These are phyloP conservation scores for Augochlorella aurata DNA, from an alignment of 2,888 invertebrate genomes.

Conservation along the genomic window DNA sequence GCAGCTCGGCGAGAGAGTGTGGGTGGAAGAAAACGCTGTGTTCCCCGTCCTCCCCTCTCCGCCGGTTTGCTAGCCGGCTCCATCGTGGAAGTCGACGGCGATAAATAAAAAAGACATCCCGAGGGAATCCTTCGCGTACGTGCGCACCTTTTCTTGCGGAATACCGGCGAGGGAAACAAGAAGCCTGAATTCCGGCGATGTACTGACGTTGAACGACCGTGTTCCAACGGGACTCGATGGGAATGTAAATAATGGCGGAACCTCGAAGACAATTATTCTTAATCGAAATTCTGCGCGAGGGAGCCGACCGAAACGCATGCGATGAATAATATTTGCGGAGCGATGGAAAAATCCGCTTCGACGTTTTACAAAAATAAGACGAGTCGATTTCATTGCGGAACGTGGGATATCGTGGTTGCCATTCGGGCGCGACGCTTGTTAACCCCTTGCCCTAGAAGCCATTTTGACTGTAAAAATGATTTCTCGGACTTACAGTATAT, in stretches of 20 bases:
- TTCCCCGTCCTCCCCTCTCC: neutral
- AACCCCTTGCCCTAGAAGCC: too few relatives aligned
- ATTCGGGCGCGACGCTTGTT: too few relatives aligned
- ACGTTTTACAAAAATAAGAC: too few relatives aligned
- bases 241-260: slow-evolving; percentile 41
- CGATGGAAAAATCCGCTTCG: too few relatives aligned
- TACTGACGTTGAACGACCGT: slow-evolving; percentile 35
- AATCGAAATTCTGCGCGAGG: neutral
- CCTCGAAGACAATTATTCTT: slow-evolving; percentile 21
- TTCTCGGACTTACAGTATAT: too few relatives aligned
- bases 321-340: neutral
- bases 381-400: too few relatives aligned
- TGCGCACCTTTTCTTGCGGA: slow-evolving; percentile 44
- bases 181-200: slow-evolving; percentile 38
- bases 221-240: slow-evolving; percentile 20
- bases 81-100: slow-evolving; percentile 48
- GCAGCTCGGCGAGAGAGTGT: neutral
- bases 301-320: neutral
- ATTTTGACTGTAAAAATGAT: too few relatives aligned
- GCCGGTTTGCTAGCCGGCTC: neutral
- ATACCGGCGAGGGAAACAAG: slow-evolving; percentile 30
- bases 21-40: neutral
- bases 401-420: too few relatives aligned
- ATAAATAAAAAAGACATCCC: slow-evolving; percentile 60
- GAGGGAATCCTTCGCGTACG: slow-evolving; percentile 52